phyloP scores from a whole-genome alignment of 1,140 invertebrate species.

The Drosophila ficusphila region DNA sequence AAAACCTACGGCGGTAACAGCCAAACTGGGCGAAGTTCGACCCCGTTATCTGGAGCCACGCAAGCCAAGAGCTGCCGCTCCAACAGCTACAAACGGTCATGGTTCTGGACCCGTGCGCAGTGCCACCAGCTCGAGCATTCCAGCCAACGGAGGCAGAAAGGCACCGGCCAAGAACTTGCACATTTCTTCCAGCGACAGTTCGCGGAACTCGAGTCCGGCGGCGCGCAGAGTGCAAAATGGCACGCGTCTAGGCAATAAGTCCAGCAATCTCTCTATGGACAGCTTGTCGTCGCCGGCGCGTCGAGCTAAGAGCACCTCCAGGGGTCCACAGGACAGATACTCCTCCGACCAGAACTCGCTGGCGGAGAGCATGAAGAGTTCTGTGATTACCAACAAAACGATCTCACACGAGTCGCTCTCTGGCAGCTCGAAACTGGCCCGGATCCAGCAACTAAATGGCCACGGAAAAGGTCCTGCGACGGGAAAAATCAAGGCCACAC shows the following conservation, averaged over 20 bases:
- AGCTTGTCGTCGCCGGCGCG: constrained; percentile 85
- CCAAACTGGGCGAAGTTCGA: constrained; percentile 84
- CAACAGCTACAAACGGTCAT: constrained; percentile 48
- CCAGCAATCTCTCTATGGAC: constrained; percentile 85
- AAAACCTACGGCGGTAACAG: constrained; percentile 33
- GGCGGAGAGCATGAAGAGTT: constrained; percentile 85
- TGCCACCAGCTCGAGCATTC: constrained; percentile 86
- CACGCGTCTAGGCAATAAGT: constrained; percentile 83
- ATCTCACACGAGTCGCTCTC: constrained; percentile 81
- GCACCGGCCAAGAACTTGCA: constrained; percentile 71
- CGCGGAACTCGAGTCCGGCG: constrained; percentile 89
- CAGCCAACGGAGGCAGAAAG: constrained; percentile 46
- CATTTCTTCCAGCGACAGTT: constrained; percentile 83
- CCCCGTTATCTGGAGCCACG: constrained; percentile 86
- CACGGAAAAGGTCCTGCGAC: constrained; percentile 8
- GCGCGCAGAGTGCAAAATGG: constrained; percentile 84
- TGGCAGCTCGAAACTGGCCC: constrained; percentile 55
- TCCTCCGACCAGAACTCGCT: constrained; percentile 85
- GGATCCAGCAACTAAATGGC: constrained; percentile 64
- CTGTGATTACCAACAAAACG: constrained; percentile 83
- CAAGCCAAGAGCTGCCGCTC: constrained; percentile 69
- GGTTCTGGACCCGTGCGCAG: constrained; percentile 83
- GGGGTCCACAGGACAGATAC: constrained; percentile 67
- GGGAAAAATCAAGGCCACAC: constrained; percentile 26
- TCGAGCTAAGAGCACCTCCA: constrained; percentile 54